Conservation (phyloP, 1,140 invertebrate species). For the Cyphomyrmex costatus region DNA sequence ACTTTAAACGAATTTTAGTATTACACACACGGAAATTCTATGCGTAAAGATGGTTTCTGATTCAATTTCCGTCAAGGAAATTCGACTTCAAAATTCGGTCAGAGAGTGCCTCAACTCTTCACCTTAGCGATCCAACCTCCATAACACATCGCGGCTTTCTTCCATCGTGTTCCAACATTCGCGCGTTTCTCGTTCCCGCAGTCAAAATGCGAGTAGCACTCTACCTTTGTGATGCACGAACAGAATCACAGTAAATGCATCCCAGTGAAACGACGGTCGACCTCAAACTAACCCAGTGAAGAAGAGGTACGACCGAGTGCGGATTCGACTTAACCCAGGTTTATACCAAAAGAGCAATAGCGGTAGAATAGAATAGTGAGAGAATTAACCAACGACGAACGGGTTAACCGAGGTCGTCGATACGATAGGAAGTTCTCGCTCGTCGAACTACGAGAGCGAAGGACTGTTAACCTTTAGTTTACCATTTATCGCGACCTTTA, state of each 20-base stretch:
- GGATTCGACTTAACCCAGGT: constrained; percentile 42
- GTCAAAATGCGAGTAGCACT: not conserved
- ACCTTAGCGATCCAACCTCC: not conserved
- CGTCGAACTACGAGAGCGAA: not conserved
- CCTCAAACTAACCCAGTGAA: constrained; percentile 58
- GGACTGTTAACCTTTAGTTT: constrained; percentile 41
- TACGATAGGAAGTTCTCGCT: constrained; percentile 15
- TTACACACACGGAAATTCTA: not conserved
- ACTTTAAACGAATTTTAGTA: not conserved
- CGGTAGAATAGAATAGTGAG: constrained; percentile 35
- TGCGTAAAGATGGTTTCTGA: not conserved
- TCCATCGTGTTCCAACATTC: not conserved
- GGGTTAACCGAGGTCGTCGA: constrained; percentile 52
- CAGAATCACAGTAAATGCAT: constrained; percentile 62
- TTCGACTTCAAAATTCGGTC: constrained; percentile 3
- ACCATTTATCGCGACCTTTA: constrained; percentile 37
- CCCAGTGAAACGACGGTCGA: constrained; percentile 43
- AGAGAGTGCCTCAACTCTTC: not conserved
- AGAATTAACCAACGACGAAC: constrained; percentile 36
- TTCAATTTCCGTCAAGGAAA: not conserved
- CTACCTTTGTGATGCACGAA: constrained; percentile 50
- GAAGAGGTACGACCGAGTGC: not conserved
- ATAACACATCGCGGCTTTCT: not conserved
- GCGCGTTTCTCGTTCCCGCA: not conserved
- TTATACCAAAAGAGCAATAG: constrained; percentile 28